Conservation (phyloP, 2,113 vertebrate genomes). For the Thryonomys swinderianus region DNA sequence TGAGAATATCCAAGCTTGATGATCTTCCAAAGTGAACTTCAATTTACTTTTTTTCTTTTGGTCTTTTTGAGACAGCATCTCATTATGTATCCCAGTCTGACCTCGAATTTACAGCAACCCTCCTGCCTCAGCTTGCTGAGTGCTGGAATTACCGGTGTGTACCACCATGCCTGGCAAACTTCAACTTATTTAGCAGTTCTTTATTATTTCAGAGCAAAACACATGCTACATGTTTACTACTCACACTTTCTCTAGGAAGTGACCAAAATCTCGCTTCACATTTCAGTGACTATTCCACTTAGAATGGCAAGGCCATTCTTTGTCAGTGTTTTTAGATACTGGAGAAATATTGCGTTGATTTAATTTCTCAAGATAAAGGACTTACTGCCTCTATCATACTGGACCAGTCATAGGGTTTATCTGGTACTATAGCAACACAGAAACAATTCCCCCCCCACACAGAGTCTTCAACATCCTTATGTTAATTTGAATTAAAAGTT, state of each 20-base stretch:
- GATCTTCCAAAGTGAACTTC: neutral
- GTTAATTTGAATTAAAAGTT: constrained; percentile 51
- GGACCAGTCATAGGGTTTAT: neutral
- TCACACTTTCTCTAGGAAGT: neutral
- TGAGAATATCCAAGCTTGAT: neutral
- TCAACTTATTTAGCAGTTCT: neutral
- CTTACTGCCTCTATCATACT: neutral
- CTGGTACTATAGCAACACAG: constrained; percentile 69
- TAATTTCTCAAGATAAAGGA: neutral
- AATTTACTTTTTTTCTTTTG: neutral
- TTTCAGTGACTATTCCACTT: neutral
- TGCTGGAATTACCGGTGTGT: too few relatives aligned
- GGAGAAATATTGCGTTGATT: neutral
- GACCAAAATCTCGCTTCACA: neutral
- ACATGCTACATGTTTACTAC: neutral
- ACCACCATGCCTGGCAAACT: neutral
- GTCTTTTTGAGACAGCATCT: too few relatives aligned
- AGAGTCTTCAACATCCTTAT: neutral
- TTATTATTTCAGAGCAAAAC: neutral
- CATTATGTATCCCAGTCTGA: too few relatives aligned
- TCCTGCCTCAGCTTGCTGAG: too few relatives aligned
- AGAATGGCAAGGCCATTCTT: neutral
- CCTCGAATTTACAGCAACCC: too few relatives aligned
- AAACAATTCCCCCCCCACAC: constrained; percentile 71
- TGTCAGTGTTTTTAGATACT: neutral